A percentile compares a stretch with the other conserved stretches of the same genome.
Conservation (phyloP, 2,113 vertebrate genomes). For the Hydrolagus affinis region DNA sequence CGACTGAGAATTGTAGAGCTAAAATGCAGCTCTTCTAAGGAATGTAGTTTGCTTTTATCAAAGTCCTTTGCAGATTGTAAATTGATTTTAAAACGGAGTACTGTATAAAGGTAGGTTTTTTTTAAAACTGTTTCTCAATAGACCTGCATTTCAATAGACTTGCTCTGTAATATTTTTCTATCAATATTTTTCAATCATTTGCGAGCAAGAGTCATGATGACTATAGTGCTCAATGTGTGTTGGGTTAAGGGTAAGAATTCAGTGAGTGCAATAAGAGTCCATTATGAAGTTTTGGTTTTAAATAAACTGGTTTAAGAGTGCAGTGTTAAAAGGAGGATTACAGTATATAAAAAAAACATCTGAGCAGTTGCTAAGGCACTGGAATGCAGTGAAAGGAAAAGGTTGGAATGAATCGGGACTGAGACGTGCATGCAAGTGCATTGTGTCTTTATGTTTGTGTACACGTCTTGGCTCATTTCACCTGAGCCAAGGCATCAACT, state of each 20-base stretch:
- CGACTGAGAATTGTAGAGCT: conserved; percentile 36
- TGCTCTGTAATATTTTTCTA: neutral
- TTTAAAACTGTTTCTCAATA: too few species aligned
- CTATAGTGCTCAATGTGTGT: neutral
- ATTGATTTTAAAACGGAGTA: conserved; percentile 5
- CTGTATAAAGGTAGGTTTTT: neutral
- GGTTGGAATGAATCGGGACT: neutral
- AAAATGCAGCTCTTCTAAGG: neutral
- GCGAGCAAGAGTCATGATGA: neutral
- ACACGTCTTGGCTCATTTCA: neutral
- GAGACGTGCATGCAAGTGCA: neutral
- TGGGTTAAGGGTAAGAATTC: neutral
- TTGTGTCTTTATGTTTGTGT: neutral
- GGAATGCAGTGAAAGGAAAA: neutral
- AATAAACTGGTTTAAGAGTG: neutral
- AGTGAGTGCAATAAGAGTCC: neutral
- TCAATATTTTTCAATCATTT: neutral
- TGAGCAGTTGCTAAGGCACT: conserved; percentile 11
- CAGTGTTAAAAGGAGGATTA: neutral
- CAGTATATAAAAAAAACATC: neutral
- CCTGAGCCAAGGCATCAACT: too few species aligned
- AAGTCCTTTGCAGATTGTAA: neutral
- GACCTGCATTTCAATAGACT: neutral
- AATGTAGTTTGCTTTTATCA: neutral
- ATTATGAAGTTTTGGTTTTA: neutral